phyloP scores from a whole-genome alignment of 2,113 vertebrate genomes.

The Myxocyprinus asiaticus region DNA sequence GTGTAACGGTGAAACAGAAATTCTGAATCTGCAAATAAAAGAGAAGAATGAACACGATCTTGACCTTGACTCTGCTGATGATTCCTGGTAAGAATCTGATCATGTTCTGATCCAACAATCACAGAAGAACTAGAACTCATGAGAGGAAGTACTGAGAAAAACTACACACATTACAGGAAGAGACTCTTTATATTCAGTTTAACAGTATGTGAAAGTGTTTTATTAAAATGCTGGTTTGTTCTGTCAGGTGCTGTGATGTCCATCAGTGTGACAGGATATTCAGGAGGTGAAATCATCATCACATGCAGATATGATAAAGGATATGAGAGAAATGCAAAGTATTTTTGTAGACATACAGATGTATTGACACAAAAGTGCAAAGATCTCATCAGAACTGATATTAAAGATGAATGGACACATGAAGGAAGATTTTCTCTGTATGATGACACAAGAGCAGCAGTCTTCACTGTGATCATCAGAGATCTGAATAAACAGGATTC shows the following conservation, averaged over 20 bases:
- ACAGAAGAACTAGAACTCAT: neutral
- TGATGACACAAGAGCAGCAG: neutral
- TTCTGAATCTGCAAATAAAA: neutral
- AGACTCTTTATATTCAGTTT: no score
- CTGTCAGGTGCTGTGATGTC: neutral
- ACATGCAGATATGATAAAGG: slow-evolving; percentile 43
- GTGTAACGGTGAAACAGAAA: neutral
- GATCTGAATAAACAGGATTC: slow-evolving; percentile 37
- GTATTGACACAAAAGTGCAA: neutral
- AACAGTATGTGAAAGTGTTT: neutral
- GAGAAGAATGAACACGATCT: slow-evolving; percentile 58
- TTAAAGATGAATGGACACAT: neutral
- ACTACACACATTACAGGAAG: no score
- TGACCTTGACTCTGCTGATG: slow-evolving; percentile 14
- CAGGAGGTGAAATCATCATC: slow-evolving; percentile 33
- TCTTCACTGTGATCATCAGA: slow-evolving; percentile 42
- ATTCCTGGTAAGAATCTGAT: neutral
- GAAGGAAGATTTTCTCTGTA: slow-evolving; percentile 14
- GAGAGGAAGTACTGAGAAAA: neutral
- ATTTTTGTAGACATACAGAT: slow-evolving; percentile 2
- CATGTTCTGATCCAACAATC: neutral
- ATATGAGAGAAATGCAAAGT: neutral
- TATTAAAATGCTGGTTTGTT: neutral
- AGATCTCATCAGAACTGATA: neutral
- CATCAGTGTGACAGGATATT: slow-evolving; percentile 19